phyloP scores from a whole-genome alignment of 2,888 invertebrate species.

The Ormyrus nitidulus region DNA sequence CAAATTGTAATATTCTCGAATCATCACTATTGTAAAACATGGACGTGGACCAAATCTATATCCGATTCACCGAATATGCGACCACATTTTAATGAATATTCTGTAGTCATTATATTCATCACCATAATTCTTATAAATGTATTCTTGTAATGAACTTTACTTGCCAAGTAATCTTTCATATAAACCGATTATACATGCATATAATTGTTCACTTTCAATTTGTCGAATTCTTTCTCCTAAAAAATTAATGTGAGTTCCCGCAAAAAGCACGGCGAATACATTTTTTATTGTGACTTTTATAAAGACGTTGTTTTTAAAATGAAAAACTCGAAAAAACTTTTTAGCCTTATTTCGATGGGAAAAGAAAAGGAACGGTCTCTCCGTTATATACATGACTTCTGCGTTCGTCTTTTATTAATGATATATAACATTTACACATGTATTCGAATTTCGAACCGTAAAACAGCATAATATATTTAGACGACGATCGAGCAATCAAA shows the following conservation, averaged over 20 bases:
- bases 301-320: background rate
- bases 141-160: constrained; percentile 56
- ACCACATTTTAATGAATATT: constrained; percentile 49
- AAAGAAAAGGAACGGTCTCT: constrained; percentile 20
- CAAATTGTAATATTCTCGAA: constrained; percentile 51
- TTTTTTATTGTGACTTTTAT: background rate
- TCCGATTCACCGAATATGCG: constrained; percentile 48
- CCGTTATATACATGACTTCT: constrained; percentile 26
- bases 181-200: constrained; percentile 9
- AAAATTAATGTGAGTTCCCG: constrained; percentile 1
- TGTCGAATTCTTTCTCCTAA: constrained; percentile 37
- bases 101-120: constrained; percentile 37
- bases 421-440: constrained; percentile 26
- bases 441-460: constrained; percentile 36
- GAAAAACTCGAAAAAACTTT: too few species aligned
- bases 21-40: constrained; percentile 48
- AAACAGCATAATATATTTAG: constrained; percentile 36
- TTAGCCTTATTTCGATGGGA: too few species aligned
- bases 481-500: constrained; percentile 56
- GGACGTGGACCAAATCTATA: constrained; percentile 56
- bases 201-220: constrained; percentile 39
- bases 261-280: background rate
- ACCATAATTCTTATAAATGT: constrained; percentile 54
- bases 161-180: constrained; percentile 55
- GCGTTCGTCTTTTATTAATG: constrained; percentile 27